These are phyloP conservation scores for Tetheella fluctuosa DNA, from an alignment of 2,888 invertebrate species.

Conservation along the genomic window DNA sequence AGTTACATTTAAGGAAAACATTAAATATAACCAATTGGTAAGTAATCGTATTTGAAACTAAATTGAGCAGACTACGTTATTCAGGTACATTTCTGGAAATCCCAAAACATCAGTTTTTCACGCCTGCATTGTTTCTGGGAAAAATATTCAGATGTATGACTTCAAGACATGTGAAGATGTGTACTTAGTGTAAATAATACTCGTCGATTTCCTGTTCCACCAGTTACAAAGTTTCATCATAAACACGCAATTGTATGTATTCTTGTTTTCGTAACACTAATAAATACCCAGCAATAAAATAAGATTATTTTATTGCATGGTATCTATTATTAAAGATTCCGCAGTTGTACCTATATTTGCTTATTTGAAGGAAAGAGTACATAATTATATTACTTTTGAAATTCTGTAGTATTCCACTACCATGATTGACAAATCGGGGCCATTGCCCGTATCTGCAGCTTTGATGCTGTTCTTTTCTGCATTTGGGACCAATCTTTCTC, in stretches of 20 bases:
- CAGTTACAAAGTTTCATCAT: not conserved
- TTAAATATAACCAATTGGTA: not conserved
- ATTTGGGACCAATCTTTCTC: no score
- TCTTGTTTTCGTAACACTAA: conserved; percentile 2
- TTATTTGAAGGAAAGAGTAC: not conserved
- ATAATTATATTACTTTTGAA: not conserved
- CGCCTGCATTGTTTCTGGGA: not conserved
- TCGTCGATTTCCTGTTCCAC: not conserved
- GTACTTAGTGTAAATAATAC: not conserved
- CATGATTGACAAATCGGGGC: not conserved
- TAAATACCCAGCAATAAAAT: not conserved
- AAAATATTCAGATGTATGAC: not conserved
- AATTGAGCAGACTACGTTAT: not conserved
- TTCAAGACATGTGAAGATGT: not conserved
- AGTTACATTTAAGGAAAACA: not conserved
- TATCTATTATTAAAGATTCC: no score
- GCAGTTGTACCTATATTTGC: not conserved
- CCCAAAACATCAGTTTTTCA: conserved; percentile 2
- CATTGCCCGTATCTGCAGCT: not conserved
- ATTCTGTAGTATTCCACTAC: not conserved
- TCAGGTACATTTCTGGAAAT: not conserved
- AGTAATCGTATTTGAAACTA: not conserved
- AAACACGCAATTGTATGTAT: not conserved
- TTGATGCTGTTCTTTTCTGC: not conserved
- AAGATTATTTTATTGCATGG: no score